Base-by-base conservation (phyloP, 2,888 invertebrate genomes). In the Rhorus exstirpatorius region DNA sequence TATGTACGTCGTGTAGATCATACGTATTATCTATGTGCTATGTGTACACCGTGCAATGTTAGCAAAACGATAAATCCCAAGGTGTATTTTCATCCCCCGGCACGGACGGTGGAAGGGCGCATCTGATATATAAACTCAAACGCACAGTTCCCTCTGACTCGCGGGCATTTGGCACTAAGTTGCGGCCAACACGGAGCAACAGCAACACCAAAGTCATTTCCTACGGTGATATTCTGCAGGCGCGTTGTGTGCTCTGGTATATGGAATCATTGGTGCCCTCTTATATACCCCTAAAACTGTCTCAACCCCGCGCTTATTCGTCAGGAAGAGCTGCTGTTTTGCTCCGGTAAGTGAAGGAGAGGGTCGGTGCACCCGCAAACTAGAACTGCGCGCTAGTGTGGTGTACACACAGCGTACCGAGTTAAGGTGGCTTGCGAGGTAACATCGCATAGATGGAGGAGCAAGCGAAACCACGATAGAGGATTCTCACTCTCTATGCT, bases 41-140 rank as follows among this genome's bases (percentile, higher is more conserved):
- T 26, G 35, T 31, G 31, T 49, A 58, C 35, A n/a, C 67, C 24
- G 10, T 26, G 44, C 68, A 78, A 74, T 88, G 88, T 88, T 88
- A 87, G 87, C 86, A 74, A 84, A 83, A 85, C 88, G 87, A 88
- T 89, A 89, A 89, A 89, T 89, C 86, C 70, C 70, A 58, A 49
- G 72, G 79, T 65, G 74, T 76, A 78, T 78, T 60, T 53, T 35
- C 60, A 70, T 49, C 67, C 53, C 19, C 41, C 24, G 58, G 41
- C 17, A 70, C 38, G 53, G 61, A 26, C 14, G 35, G 67, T 14
- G 38, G 10, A n/a, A 26, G 17, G 8, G 26, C 38, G 12, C 8
- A n/a, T 8, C 51, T 51, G 26, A 76, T 63, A 63, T 46, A 44
- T 49, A 49, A 46, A 58, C 44, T 44, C 26, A 60, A 44, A 58